Base-by-base conservation (phyloP, 2,888 invertebrate species). In the Ctenicera cuprea region DNA sequence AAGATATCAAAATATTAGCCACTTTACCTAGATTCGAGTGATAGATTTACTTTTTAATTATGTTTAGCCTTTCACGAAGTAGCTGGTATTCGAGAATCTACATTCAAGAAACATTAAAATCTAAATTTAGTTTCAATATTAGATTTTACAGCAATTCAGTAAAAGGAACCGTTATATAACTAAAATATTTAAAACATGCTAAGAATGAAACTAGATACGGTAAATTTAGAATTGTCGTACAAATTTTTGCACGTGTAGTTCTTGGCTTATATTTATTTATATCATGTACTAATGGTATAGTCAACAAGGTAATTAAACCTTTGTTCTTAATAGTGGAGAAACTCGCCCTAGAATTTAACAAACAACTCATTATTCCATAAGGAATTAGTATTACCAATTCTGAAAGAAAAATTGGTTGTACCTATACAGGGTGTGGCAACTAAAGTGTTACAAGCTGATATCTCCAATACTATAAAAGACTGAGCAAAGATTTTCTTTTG, bases 31-130 rank as follows among this genome's bases (percentile, higher is more conserved):
- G 65, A 52, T 66, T 52, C 41, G 22, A 41, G 41, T 66, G 37
- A 66, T 66, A 54, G 65, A 66, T 41, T 66, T 66, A 52, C 65
- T 66, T 66, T 66, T 66, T 54, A 66, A 66, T 66, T 66, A 54
- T 12, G 52, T 18, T 38, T 22, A 22, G 65, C 65, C 65, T 66
- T 66, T 66, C 65, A 66, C 65, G 41, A 26, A 54, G 12, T 20
- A 50, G 50, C 26, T 14, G 11, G n/a, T 37, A 50, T 50, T 50
- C 20, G 14, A 50, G 38, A 64, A 45, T 18, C 43, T 48, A 48
- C 64, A 64, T 64, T 16, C 33, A 50, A 48, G 64, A 50, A 48
- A 33, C 54, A 66, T 66, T 54, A 66, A 66, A 66, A 54, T 52
- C 65, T 54, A 66, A 52, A 52, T 66, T 52, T 66, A 66, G 65